A percentile compares a stretch with the other conserved stretches of the same genome.
These are phyloP conservation scores for Eucidaris tribuloides DNA, from an alignment of 35 echinoderm and acorn worm genomes.

Conservation along the genomic window DNA sequence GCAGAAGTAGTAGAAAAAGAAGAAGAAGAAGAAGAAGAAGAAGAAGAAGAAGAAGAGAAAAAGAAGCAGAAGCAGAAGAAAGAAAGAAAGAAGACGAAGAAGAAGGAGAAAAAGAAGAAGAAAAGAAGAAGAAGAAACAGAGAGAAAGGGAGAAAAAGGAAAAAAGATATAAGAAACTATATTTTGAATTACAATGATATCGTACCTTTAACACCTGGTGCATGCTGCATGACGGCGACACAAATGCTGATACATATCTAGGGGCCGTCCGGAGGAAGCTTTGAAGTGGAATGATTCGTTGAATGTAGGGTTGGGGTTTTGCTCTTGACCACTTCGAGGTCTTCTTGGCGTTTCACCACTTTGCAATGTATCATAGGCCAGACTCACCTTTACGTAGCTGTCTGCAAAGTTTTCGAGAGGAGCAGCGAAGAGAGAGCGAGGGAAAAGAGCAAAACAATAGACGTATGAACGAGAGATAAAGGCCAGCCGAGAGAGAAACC, in stretches of 20 bases:
- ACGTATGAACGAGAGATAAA: too few relatives aligned
- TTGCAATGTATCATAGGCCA: conserved; percentile 78
- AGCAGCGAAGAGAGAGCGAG: not conserved
- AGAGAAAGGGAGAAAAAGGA: not conserved
- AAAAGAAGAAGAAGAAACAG: too few relatives aligned
- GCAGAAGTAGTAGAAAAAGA: too few relatives aligned
- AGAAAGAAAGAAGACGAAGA: too few relatives aligned
- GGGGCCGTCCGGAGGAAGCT: conserved; percentile 80
- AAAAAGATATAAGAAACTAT: not conserved
- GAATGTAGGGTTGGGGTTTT: conserved; percentile 69
- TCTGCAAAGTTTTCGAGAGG: conserved; percentile 43
- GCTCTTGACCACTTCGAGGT: conserved; percentile 88
- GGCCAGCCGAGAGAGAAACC: too few relatives aligned
- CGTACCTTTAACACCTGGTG: conserved; percentile 96
- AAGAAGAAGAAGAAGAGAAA: not conserved
- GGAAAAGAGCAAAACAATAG: not conserved
- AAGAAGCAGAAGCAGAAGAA: not conserved
- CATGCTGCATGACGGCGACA: conserved; percentile 84
- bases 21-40: not conserved
- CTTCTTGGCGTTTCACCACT: conserved; percentile 95
- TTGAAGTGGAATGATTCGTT: conserved; percentile 99
- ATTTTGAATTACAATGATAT: not conserved
- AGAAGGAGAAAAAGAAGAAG: too few relatives aligned
- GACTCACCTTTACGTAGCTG: conserved; percentile 82
- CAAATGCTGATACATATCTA: conserved; percentile 84